Percentiles rank a stretch among this genome's conserved stretches.
Evolutionary conservation across 2,888 invertebrate species (phyloP).

Genomic region (Branchipolynoe longqiensis): DNA sequence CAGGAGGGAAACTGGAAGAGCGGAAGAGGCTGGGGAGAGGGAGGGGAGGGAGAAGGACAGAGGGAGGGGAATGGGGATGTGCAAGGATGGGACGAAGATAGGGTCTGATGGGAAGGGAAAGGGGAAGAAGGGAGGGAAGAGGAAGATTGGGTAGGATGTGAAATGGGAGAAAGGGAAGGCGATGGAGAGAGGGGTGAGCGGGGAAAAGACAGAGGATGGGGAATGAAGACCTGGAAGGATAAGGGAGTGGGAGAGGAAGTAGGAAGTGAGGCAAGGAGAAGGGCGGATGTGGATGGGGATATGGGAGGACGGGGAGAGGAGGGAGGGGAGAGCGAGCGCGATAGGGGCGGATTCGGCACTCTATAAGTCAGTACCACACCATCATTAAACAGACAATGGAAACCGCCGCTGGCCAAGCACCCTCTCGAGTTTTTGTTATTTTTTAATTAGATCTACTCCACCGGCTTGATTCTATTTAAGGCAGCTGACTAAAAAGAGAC

Average conservation of each 20-base stretch:
- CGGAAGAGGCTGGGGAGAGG: too few species aligned
- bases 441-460: slow-evolving; percentile 42
- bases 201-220: background rate
- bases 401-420: slow-evolving; percentile 33
- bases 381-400: slow-evolving; percentile 45
- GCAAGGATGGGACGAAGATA: too few species aligned
- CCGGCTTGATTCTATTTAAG: slow-evolving; percentile 23
- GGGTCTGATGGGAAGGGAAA: too few species aligned
- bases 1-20: too few species aligned
- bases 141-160: background rate
- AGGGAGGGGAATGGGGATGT: too few species aligned
- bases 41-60: too few species aligned
- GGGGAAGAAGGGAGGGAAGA: background rate
- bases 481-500: slow-evolving; percentile 46
- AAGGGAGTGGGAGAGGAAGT: too few species aligned
- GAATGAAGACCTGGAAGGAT: too few species aligned
- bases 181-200: background rate
- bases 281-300: too few species aligned
- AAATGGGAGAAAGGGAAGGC: background rate
- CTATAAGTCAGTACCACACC: background rate
- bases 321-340: background rate
- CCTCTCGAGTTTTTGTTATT: slow-evolving; percentile 1
- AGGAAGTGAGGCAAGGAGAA: too few species aligned
- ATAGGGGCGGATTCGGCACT: background rate
- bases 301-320: slow-evolving; percentile 6